Conservation (phyloP, 2,888 invertebrate species). For the Ceriagrion tenellum region DNA sequence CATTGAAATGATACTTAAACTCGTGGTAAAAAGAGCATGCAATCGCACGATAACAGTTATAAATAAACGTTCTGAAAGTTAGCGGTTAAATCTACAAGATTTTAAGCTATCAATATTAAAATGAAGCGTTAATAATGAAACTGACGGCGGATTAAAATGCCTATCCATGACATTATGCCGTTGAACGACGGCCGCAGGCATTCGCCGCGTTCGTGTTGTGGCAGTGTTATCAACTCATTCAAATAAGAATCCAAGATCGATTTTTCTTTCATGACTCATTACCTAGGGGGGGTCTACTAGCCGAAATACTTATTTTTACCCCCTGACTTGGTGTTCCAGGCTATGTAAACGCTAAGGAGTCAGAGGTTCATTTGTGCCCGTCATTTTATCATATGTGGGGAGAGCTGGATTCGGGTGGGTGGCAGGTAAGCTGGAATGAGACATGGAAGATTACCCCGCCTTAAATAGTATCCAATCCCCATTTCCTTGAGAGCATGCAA, state of each 20-base stretch:
- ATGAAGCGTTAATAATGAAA: neutral
- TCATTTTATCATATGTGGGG: neutral
- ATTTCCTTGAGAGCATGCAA: neutral
- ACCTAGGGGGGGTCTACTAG: neutral
- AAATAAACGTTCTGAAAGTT: too few relatives aligned
- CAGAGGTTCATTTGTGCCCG: neutral
- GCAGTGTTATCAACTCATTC: neutral
- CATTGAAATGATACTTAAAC: too few relatives aligned
- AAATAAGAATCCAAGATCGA: neutral
- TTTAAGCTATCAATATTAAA: too few relatives aligned
- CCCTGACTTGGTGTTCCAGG: neutral
- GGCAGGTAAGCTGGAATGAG: neutral
- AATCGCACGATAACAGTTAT: too few relatives aligned
- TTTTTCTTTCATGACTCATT: neutral
- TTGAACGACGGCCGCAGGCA: neutral
- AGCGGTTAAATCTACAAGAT: too few relatives aligned
- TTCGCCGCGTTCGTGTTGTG: neutral
- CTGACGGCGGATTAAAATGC: too few relatives aligned
- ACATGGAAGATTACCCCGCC: neutral
- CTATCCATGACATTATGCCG: neutral
- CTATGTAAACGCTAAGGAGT: neutral
- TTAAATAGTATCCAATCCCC: neutral
- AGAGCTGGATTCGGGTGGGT: neutral
- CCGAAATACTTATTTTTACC: neutral
- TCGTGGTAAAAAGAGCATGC: too few relatives aligned